Conservation (phyloP, 2,888 invertebrate species). For the Tolmerus cingulatus region DNA sequence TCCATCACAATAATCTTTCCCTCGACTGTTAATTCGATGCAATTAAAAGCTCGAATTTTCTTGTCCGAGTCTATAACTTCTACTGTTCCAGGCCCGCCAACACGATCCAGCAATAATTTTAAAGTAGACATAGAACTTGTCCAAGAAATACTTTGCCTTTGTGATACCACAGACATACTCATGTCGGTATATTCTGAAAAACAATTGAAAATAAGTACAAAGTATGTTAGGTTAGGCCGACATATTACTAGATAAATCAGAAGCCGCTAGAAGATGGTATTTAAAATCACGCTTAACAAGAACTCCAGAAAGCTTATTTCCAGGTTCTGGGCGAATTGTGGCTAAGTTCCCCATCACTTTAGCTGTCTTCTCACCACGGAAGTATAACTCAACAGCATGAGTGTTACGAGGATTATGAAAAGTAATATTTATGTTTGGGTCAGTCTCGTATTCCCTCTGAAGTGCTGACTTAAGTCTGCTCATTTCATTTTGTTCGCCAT, state of each 20-base stretch:
- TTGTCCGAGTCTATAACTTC: slow-evolving; percentile 75
- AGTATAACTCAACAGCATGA: slow-evolving; percentile 89
- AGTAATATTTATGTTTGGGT: slow-evolving; percentile 79
- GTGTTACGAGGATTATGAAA: slow-evolving; percentile 97
- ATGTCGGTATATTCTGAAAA: slow-evolving; percentile 86
- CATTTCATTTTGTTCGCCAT: slow-evolving; percentile 99
- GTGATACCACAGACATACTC: slow-evolving; percentile 90
- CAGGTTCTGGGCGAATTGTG: slow-evolving; percentile 79
- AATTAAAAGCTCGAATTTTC: slow-evolving; percentile 81
- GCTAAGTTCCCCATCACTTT: slow-evolving; percentile 97
- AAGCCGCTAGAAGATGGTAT: slow-evolving; percentile 91
- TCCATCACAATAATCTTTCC: slow-evolving; percentile 85
- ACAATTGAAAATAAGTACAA: neutral
- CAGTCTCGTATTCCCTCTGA: slow-evolving; percentile 74
- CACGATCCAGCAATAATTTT: slow-evolving; percentile 78
- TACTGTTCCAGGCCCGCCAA: slow-evolving; percentile 74
- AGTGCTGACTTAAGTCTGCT: slow-evolving; percentile 92
- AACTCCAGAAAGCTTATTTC: slow-evolving; percentile 86
- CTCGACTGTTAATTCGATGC: slow-evolving; percentile 83
- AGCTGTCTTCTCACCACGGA: slow-evolving; percentile 97
- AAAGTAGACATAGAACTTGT: slow-evolving; percentile 70
- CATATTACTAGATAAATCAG: slow-evolving; percentile 74
- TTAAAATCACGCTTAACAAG: slow-evolving; percentile 97
- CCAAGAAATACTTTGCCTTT: slow-evolving; percentile 91
- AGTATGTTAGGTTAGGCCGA: neutral